Percentiles rank a stretch among this genome's conserved stretches.
phyloP scores from a whole-genome alignment of 2,797 vertebrate species.

The Tiaroga cobitis region DNA sequence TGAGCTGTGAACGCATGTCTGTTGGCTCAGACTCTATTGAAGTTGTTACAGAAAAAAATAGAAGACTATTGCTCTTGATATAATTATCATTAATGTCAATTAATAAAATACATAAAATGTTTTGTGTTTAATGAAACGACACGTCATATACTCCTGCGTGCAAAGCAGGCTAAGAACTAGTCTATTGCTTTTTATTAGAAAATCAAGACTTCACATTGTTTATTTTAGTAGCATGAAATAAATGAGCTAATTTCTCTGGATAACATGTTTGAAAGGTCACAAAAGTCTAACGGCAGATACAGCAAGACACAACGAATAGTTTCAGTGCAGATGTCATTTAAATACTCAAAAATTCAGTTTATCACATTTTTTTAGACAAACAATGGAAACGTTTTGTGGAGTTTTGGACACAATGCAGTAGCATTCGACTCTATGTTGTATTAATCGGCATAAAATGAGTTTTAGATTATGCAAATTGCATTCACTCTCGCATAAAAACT shows the following conservation, averaged over 20 bases:
- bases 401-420: neutral
- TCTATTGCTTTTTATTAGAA: neutral
- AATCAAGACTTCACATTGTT: neutral
- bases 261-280: conserved; percentile 4
- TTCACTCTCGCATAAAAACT: conserved; percentile 26
- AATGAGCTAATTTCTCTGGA: neutral
- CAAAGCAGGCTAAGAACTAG: neutral
- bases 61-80: too few relatives aligned
- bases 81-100: neutral
- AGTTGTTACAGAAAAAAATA: too few relatives aligned
- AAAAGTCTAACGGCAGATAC: neutral
- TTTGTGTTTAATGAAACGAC: neutral
- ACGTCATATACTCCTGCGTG: neutral
- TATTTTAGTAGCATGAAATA: neutral
- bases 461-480: conserved; percentile 40
- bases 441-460: conserved; percentile 26
- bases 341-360: neutral
- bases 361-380: neutral
- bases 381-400: neutral
- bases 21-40: neutral
- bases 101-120: neutral
- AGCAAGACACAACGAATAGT: neutral
- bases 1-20: neutral
- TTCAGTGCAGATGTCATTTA: neutral
- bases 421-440: conserved; percentile 2